Percentiles rank a stretch among this genome's conserved stretches.
Conservation (phyloP, 2,888 invertebrate genomes). For the Elegia similella region DNA sequence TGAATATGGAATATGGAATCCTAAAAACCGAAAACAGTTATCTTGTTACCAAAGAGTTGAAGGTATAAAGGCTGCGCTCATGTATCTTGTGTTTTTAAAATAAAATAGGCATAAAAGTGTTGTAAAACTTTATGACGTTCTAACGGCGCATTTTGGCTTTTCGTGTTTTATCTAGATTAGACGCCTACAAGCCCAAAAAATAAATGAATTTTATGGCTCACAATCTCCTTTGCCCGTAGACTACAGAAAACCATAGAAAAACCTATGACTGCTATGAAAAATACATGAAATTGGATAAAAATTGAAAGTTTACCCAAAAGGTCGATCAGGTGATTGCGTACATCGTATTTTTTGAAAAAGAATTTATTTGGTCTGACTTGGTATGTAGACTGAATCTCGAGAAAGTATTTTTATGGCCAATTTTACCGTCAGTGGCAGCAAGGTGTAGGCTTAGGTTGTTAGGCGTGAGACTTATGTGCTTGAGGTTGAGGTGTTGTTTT, state of each 20-base stretch:
- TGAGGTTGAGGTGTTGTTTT: too few relatives aligned
- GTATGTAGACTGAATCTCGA: too few relatives aligned
- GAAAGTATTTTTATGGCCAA: too few relatives aligned
- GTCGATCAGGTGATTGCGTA: too few relatives aligned
- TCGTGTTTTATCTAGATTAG: not conserved
- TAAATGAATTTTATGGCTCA: not conserved
- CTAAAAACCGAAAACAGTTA: not conserved
- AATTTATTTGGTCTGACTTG: too few relatives aligned
- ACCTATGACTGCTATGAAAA: too few relatives aligned
- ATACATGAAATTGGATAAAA: too few relatives aligned
- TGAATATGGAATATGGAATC: not conserved
- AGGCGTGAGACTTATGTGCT: too few relatives aligned
- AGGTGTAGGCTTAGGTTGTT: too few relatives aligned
- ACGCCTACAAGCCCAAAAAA: not conserved
- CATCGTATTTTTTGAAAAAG: too few relatives aligned
- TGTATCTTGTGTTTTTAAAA: not conserved
- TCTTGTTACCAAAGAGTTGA: not conserved
- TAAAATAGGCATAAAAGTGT: not conserved
- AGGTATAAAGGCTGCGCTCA: not conserved
- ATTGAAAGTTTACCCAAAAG: too few relatives aligned
- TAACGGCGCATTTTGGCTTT: not conserved
- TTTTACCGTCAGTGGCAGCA: too few relatives aligned
- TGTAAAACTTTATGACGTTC: not conserved
- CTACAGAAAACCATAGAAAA: not conserved
- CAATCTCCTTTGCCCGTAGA: not conserved